Evolutionary conservation across 2,797 vertebrate genomes (phyloP).

Genomic region (Choloepus didactylus): DNA sequence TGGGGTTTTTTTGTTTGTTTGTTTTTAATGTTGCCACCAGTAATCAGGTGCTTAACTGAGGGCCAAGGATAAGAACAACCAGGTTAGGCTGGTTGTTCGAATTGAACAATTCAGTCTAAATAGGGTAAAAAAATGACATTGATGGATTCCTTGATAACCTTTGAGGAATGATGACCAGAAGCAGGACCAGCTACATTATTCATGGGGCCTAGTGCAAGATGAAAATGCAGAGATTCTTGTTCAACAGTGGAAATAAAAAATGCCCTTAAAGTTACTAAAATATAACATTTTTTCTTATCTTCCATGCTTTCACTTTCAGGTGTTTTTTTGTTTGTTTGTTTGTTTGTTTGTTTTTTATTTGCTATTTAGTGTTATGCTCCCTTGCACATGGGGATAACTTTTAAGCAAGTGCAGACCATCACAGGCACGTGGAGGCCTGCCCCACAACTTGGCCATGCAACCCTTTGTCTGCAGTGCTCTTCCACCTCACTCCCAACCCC

Average conservation of each 20-base stretch:
- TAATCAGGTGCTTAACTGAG: slow-evolving; percentile 14
- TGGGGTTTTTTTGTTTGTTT: background rate
- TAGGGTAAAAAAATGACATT: background rate
- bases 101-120: background rate
- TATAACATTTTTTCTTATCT: background rate
- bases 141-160: background rate
- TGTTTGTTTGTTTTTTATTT: background rate
- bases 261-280: background rate
- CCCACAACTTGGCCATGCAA: fast-evolving
- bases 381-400: background rate
- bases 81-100: background rate
- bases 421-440: fast-evolving
- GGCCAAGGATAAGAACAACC: background rate
- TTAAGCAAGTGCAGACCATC: background rate
- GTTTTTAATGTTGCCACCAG: background rate
- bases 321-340: no score
- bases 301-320: background rate
- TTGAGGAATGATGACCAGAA: background rate
- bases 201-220: background rate
- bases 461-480: fast-evolving
- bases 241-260: background rate
- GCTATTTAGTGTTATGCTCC: background rate
- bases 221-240: background rate
- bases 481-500: no score
- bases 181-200: background rate